Evolutionary conservation across 2,113 vertebrate genomes (phyloP), one percentile per base, ranked within the genome.

Genomic region (Saguinus midas): DNA sequence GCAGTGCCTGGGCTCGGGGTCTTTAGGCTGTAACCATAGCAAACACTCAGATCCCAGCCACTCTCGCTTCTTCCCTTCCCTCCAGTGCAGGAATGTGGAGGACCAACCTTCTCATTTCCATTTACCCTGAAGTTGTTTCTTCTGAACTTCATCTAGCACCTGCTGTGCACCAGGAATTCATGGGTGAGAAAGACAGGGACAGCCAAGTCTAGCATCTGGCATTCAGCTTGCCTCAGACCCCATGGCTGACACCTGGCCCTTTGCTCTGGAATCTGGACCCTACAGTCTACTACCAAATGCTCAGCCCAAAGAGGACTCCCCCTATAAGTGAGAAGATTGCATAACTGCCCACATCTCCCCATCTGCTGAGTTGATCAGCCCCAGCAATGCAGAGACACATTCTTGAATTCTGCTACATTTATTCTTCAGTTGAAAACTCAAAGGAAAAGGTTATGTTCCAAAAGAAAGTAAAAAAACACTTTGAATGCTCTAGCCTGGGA

Each of bases 361-460:
- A 0, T 61, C 27, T 66, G 45, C 27, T n/a, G 8, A 29, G 57
- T 5, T 3, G 32, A 21, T 10, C 32, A 3, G 58, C 50, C 8
- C 27, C 70, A 17, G 37, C 64, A 18, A 35, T 8, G 50, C 52
- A 57, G n/a, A 1, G 25, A 10, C 4, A 2, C 4, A 5, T 18
- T 48, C 29, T n/a, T 27, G 20, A 48, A 40, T 55, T 57, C 25
- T 0, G 7, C 61, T 40, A 72, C 48, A 55, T 95, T 89, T 96
- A 83, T 81, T 84, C 87, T 91, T 61, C 55, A 6, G 25, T 57
- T 83, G 45, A 83, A 95, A 84, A 68, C 21, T 75, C 16, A 61
- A 86, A 11, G 76, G 78, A n/a, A 66, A 81, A 32, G 1, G 40
- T 32, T 23, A 12, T 13, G 48, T 23, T 11, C 27, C 11, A 25